Percentiles rank a stretch among this genome's conserved stretches.
Evolutionary conservation across 2,888 invertebrate species (phyloP).

Genomic region (Cephus rjabovi): DNA sequence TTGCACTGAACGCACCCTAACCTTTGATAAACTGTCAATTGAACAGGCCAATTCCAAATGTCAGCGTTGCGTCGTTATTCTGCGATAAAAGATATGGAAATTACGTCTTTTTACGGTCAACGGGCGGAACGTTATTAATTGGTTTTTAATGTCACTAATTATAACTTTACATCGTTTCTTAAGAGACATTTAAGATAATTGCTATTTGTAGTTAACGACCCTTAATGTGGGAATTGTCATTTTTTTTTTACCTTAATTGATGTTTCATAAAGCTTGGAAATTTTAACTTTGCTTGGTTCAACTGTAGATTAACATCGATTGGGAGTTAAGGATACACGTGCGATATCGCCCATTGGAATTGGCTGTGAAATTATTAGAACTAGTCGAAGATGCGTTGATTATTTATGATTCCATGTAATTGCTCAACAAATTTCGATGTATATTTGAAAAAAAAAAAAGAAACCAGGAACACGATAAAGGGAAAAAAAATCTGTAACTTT

Average conservation of each 20-base stretch:
- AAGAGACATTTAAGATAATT: neutral
- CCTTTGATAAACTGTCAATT: neutral
- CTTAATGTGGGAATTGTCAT: neutral
- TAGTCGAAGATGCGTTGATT: neutral
- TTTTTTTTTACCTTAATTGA: neutral
- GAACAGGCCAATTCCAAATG: neutral
- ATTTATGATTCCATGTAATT: constrained; percentile 26
- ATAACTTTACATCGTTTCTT: neutral
- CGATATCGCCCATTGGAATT: neutral
- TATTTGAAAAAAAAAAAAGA: constrained; percentile 26
- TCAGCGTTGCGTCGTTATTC: neutral
- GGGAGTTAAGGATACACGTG: neutral
- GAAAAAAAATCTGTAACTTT: constrained; percentile 49
- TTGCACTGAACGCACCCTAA: neutral
- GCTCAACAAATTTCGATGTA: constrained; percentile 42
- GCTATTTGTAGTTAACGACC: neutral
- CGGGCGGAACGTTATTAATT: neutral
- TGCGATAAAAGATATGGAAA: neutral
- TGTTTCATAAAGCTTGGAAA: neutral
- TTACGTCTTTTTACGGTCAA: neutral
- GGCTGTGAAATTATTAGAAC: neutral
- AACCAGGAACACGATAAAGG: constrained; percentile 21
- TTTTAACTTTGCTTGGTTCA: neutral
- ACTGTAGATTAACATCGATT: neutral
- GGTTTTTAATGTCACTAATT: neutral